Evolutionary conservation across 2,888 invertebrate species (phyloP).

Genomic region (Cantharis rustica): DNA sequence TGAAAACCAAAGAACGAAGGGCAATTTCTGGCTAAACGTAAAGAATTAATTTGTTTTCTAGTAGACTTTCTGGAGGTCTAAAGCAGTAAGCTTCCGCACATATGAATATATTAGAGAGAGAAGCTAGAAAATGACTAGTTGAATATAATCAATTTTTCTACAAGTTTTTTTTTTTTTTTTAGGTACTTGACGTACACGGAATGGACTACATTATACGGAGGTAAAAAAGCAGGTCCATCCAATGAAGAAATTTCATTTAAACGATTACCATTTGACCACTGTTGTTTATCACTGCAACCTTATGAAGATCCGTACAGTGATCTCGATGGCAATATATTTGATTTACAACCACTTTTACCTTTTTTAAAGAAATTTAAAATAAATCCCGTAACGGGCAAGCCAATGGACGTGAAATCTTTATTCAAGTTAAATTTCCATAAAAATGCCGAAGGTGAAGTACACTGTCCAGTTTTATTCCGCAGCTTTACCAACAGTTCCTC

Average conservation of each 20-base stretch:
- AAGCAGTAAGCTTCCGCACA: no score
- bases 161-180: conserved; percentile 18
- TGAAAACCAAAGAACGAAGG: no score
- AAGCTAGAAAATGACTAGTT: no score
- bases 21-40: no score
- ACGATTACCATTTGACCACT: conserved; percentile 91
- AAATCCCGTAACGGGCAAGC: conserved; percentile 93
- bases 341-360: conserved; percentile 82
- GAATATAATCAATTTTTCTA: no score
- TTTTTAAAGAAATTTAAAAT: conserved; percentile 90
- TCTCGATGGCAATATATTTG: conserved; percentile 89
- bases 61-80: no score
- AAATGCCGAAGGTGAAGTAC: conserved; percentile 81
- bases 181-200: conserved; percentile 88
- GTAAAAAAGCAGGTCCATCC: conserved; percentile 71
- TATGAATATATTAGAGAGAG: no score
- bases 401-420: conserved; percentile 79
- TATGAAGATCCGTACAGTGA: conserved; percentile 93
- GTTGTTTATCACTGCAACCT: conserved; percentile 88
- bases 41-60: no score
- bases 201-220: conserved; percentile 89
- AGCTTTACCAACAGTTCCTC: conserved; percentile 92
- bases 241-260: conserved; percentile 83
- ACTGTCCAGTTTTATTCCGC: conserved; percentile 94
- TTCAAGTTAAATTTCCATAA: conserved; percentile 87